A percentile compares a stretch with the other conserved stretches of the same genome.
phyloP scores from a whole-genome alignment of 2,113 vertebrate genomes.

The Aptenodytes forsteri region DNA sequence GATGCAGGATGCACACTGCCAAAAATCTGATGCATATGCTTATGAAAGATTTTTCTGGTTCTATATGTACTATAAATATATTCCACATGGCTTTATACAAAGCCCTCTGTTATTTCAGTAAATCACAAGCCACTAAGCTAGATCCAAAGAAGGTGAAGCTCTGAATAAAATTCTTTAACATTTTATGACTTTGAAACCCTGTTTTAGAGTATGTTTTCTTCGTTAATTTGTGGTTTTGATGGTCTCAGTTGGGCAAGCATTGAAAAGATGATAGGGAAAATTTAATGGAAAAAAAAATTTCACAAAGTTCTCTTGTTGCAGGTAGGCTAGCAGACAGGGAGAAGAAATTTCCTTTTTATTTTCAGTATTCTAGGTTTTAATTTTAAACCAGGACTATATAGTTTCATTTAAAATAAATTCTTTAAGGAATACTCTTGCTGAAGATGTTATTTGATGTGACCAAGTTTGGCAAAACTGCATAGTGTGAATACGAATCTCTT shows the following conservation, averaged over 20 bases:
- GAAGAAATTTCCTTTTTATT: background rate
- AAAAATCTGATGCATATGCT: slow-evolving; percentile 53
- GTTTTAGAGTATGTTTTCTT: slow-evolving; percentile 11
- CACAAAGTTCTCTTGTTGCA: background rate
- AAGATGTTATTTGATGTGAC: background rate
- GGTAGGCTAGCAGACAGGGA: background rate
- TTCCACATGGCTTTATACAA: slow-evolving; percentile 55
- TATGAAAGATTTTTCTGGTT: slow-evolving; percentile 47
- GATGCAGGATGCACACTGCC: background rate
- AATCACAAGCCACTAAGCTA: slow-evolving; percentile 45
- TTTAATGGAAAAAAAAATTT: background rate
- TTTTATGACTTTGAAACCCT: slow-evolving; percentile 36
- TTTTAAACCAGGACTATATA: background rate
- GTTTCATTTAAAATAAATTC: background rate
- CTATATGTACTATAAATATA: slow-evolving; percentile 50
- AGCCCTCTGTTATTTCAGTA: slow-evolving; percentile 51
- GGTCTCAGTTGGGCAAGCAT: background rate
- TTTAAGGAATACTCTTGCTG: background rate
- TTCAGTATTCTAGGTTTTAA: background rate
- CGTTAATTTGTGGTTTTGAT: slow-evolving; percentile 41
- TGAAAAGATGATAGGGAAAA: slow-evolving; percentile 1
- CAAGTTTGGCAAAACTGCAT: background rate
- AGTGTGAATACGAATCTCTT: background rate
- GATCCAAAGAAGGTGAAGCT: slow-evolving; percentile 45
- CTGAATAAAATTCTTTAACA: slow-evolving; percentile 39